Conservation (phyloP, 1,140 invertebrate genomes). For the Eriosoma lanigerum region DNA sequence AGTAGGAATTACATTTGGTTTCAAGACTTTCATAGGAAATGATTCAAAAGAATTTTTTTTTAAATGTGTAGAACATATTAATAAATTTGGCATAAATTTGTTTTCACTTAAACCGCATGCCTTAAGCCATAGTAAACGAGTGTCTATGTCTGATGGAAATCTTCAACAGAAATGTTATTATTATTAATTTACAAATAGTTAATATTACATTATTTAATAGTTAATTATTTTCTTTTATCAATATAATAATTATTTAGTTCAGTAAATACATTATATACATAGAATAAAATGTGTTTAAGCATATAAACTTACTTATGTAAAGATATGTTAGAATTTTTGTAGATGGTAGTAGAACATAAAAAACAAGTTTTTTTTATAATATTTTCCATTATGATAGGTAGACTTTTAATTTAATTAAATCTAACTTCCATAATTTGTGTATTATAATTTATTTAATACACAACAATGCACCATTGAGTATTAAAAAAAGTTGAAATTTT, state of each 20-base stretch:
- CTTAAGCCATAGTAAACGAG: neutral
- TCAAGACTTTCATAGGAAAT: neutral
- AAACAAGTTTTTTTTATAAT: neutral
- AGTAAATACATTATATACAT: too few species aligned
- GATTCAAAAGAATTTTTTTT: neutral
- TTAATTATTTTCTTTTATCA: too few species aligned
- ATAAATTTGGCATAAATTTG: neutral
- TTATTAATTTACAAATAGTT: too few species aligned
- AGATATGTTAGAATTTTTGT: neutral
- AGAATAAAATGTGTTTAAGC: neutral
- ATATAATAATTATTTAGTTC: too few species aligned
- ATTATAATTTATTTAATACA: too few species aligned
- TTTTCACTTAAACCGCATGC: neutral
- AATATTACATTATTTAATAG: too few species aligned
- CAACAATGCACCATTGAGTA: too few species aligned
- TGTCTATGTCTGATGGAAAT: neutral
- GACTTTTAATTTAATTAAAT: too few species aligned
- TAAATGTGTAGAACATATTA: neutral
- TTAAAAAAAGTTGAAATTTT: too few species aligned
- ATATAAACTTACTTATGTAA: slow-evolving; percentile 14
- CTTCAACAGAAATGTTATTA: neutral
- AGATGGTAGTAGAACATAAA: neutral
- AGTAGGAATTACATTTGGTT: neutral
- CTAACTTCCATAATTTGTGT: too few species aligned
- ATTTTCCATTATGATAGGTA: too few species aligned